Evolutionary conservation across 2,113 vertebrate genomes (phyloP).

Genomic region (Dissostichus mawsoni): DNA sequence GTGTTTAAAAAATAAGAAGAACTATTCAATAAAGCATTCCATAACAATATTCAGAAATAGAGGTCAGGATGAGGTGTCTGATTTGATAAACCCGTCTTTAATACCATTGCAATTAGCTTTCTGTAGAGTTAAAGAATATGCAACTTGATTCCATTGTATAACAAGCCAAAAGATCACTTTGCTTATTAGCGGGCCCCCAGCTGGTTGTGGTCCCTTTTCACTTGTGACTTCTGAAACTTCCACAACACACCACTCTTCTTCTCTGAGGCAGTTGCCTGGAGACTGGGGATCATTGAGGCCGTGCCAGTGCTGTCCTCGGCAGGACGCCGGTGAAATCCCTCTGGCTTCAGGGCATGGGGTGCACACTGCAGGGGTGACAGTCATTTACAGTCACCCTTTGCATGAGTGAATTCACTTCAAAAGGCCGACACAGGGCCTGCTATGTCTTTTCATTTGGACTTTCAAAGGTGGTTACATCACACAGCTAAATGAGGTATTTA

Average conservation of each 20-base stretch:
- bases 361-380: conserved; percentile 66
- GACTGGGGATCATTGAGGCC: conserved; percentile 76
- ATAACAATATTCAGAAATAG: not conserved
- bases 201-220: conserved; percentile 52
- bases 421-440: conserved; percentile 58
- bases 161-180: conserved; percentile 35
- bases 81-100: not conserved
- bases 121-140: not conserved
- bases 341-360: conserved; percentile 62
- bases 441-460: conserved; percentile 63
- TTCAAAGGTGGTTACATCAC: conserved; percentile 63
- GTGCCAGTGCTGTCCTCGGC: conserved; percentile 62
- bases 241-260: conserved; percentile 57
- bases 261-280: conserved; percentile 74
- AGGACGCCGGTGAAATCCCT: conserved; percentile 71
- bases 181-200: conserved; percentile 45
- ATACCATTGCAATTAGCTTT: conserved; percentile 3
- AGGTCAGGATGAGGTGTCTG: not conserved
- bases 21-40: not conserved
- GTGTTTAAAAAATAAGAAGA: not conserved
- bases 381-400: conserved; percentile 78
- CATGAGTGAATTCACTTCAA: conserved; percentile 78
- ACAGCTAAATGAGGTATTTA: conserved; percentile 51
- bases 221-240: conserved; percentile 68
- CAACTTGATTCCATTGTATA: conserved; percentile 7